A percentile compares a stretch with the other conserved stretches of the same genome.
Conservation (phyloP, 2,797 vertebrate species). For the Coendou prehensilis region DNA sequence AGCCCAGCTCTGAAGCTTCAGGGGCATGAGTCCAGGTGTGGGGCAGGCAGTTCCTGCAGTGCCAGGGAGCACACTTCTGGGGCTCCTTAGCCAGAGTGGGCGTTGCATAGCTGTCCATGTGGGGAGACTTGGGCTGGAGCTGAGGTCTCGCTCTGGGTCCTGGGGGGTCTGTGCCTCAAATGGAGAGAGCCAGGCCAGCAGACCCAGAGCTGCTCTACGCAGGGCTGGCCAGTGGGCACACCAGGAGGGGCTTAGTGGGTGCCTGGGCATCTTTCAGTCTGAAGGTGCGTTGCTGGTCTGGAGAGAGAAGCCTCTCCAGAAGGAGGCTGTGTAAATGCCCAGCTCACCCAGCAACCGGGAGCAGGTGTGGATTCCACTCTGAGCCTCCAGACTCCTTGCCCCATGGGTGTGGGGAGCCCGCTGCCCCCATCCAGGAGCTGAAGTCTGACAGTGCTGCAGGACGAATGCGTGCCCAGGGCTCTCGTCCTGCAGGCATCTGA, state of each 20-base stretch:
- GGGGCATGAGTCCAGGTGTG: neutral
- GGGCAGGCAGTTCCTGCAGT: neutral
- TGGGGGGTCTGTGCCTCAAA: no score
- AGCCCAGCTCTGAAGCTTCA: neutral
- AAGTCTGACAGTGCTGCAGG: neutral
- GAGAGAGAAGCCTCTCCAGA: neutral
- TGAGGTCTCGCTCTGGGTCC: neutral
- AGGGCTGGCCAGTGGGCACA: neutral
- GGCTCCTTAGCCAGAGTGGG: neutral
- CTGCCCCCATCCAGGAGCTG: neutral
- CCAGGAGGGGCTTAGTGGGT: neutral
- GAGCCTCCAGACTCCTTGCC: neutral
- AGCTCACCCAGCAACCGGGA: neutral
- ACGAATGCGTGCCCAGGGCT: neutral
- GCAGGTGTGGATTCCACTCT: neutral
- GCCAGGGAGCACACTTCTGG: neutral
- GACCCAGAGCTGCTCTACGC: neutral
- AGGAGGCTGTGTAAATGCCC: neutral
- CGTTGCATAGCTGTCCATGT: neutral
- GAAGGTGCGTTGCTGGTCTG: neutral
- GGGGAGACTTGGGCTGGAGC: neutral
- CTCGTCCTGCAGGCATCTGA: neutral
- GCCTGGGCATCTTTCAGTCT: neutral
- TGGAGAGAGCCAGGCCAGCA: neutral
- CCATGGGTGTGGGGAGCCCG: neutral